phyloP scores from a whole-genome alignment of 2,113 vertebrate genomes.

The Nycticryphes semicollaris region DNA sequence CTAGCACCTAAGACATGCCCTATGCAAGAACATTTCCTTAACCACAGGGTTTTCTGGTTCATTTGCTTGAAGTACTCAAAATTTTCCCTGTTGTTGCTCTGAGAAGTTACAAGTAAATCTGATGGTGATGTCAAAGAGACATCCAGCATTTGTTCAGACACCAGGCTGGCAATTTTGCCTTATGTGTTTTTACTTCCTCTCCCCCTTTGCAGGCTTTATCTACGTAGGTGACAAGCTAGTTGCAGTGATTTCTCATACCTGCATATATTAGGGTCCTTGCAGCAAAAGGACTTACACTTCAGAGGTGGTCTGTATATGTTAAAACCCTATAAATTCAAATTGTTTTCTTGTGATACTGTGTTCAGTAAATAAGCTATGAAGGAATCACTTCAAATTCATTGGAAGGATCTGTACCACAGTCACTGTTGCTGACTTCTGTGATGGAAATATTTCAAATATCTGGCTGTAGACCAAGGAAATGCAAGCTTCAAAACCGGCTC shows the following conservation, averaged over 20 bases:
- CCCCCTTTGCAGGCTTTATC: neutral
- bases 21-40: neutral
- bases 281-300: neutral
- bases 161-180: neutral
- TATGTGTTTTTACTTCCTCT: neutral
- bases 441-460: neutral
- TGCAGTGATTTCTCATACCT: neutral
- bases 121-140: neutral
- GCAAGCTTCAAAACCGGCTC: neutral
- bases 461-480: neutral
- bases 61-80: neutral
- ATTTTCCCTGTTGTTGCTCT: neutral
- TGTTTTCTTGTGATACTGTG: neutral
- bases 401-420: neutral
- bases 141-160: fast-evolving
- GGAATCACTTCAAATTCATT: neutral
- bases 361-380: neutral
- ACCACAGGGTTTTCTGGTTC: neutral
- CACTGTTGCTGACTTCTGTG: neutral
- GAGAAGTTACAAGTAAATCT: neutral
- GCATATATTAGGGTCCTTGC: neutral
- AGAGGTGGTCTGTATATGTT: neutral
- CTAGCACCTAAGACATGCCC: neutral
- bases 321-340: neutral
- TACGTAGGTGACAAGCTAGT: neutral